Conservation (phyloP, 2,888 invertebrate species). For the Ditula angustiorana region DNA sequence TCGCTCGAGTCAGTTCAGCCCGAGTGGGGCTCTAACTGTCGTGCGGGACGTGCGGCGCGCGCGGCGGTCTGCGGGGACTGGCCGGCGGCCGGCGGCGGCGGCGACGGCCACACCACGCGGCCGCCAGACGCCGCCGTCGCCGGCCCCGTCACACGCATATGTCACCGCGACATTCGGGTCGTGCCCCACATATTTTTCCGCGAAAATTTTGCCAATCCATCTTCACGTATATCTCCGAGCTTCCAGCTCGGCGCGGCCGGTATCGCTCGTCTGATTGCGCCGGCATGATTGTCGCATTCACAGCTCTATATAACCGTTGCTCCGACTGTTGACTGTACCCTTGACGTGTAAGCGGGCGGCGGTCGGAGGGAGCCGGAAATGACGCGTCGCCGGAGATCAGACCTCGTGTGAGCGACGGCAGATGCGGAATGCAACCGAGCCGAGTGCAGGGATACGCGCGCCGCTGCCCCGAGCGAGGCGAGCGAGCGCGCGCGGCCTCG, state of each 20-base stretch:
- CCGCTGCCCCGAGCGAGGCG: not conserved
- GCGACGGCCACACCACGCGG: slow-evolving; percentile 28
- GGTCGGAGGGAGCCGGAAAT: slow-evolving; percentile 1
- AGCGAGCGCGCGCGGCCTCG: slow-evolving; percentile 4
- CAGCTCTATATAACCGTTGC: not conserved
- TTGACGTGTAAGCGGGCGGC: slow-evolving; percentile 5
- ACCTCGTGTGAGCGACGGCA: not conserved
- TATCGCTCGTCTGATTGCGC: not conserved
- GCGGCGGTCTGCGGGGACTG: slow-evolving; percentile 42
- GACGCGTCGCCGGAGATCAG: not conserved
- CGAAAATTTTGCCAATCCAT: slow-evolving; percentile 13
- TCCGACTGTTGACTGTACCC: not conserved
- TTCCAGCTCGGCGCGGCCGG: not conserved
- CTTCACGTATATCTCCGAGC: not conserved
- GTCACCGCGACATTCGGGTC: slow-evolving; percentile 13
- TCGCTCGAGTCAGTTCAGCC: slow-evolving; percentile 64
- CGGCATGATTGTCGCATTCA: not conserved
- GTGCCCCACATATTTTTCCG: slow-evolving; percentile 21
- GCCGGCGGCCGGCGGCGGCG: slow-evolving; percentile 18
- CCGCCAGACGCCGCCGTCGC: slow-evolving; percentile 6
- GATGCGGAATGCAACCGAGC: not conserved
- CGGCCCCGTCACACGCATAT: slow-evolving; percentile 3
- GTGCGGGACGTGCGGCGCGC: slow-evolving; percentile 59
- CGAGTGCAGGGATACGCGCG: not conserved
- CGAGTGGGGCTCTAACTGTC: slow-evolving; percentile 64